Base-by-base conservation (phyloP, 2,797 vertebrate species). In the Picus viridis region DNA sequence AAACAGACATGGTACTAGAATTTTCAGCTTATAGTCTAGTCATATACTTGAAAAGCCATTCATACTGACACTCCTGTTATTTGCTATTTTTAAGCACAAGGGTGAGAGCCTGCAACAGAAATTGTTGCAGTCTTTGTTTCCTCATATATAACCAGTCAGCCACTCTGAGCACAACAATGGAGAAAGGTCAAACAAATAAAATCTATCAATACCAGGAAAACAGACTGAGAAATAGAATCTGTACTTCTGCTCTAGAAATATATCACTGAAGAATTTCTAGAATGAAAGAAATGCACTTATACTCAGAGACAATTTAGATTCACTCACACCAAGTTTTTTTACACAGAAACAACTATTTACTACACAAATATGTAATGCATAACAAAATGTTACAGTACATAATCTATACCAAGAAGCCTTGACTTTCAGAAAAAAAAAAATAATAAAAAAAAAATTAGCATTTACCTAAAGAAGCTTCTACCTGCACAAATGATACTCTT, bases 181-280 rank as follows among this genome's bases (percentile, higher is more conserved):
- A 93, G 58, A 82, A 90, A 95, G 91, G 91, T 93, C 95, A 91
- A 94, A 90, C 57, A 95, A 96, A 90, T 86, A 79, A 92, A 75
- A 93, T 88, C 71, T 92, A 88, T 92, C 90, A 91, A 81, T 95
- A 94, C 64, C 54, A 82, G 36, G 39, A 89, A 88, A 96, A 94
- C 1, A 91, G 30, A 88, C 30, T 65, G 72, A 85, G 47, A 62
- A 74, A 69, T 58, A 88, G 29, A 84, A 76, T 82, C 41, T 62
- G 65, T 91, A 90, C 53, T 85, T 78, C 85, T 69, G 30, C 29
- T 64, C 22, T 26, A 79, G 56, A 86, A 93, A 93, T 73, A 76
- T 86, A 96, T 83, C 45, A 70, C 32, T 34, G 41, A 88, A 76
- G 71, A 84, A 64, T 62, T 95, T 54, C 51, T 88, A 71, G 36